phyloP scores from a whole-genome alignment of 1,140 invertebrate species.

The Drepana arcuata region DNA sequence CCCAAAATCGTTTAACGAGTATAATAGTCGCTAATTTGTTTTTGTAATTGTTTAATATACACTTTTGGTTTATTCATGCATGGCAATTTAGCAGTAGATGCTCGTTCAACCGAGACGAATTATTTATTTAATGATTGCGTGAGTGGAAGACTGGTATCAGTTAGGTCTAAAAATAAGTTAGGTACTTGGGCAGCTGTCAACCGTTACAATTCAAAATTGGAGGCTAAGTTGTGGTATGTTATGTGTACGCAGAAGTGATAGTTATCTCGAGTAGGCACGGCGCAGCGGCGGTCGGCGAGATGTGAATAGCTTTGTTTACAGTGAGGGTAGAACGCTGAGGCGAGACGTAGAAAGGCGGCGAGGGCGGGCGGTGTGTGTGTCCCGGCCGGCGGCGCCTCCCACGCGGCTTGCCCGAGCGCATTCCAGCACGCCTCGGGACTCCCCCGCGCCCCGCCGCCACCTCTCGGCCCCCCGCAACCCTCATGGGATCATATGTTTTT shows the following conservation, averaged over 20 bases:
- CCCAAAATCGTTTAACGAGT: too few relatives aligned
- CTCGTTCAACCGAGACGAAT: too few relatives aligned
- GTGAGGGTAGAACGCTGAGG: constrained; percentile 39
- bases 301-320: constrained; percentile 62
- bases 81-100: too few relatives aligned
- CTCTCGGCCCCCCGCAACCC: constrained; percentile 33
- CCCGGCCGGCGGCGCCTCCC: constrained; percentile 56
- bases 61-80: too few relatives aligned
- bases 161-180: too few relatives aligned
- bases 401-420: constrained; percentile 64
- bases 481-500: constrained; percentile 71
- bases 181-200: too few relatives aligned
- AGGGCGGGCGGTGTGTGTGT: constrained; percentile 43
- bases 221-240: too few relatives aligned
- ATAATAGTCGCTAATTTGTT: too few relatives aligned
- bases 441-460: constrained; percentile 21
- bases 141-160: too few relatives aligned
- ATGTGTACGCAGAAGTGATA: neutral
- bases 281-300: constrained; percentile 13
- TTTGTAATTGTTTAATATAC: too few relatives aligned
- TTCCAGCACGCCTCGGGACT: constrained; percentile 62
- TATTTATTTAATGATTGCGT: too few relatives aligned
- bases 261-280: neutral
- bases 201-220: too few relatives aligned
- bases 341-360: constrained; percentile 22